Base-by-base conservation (phyloP, 1,140 invertebrate genomes). In the Eupeodes corollae region DNA sequence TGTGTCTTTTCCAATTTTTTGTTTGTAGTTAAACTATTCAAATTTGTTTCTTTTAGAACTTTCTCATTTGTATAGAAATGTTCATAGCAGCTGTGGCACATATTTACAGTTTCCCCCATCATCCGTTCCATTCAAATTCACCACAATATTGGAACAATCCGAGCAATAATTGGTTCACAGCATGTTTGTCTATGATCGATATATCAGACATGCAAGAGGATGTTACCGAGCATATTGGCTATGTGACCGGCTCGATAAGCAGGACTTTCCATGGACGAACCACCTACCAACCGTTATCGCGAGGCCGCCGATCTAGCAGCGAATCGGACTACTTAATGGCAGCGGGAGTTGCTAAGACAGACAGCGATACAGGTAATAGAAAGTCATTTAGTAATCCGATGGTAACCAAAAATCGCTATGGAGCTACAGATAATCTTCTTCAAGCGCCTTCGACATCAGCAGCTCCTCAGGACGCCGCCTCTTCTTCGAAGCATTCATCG, bases 11-110 rank as follows among this genome's bases (percentile, higher is more conserved):
- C n/a, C n/a, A 42, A 35, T 35, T 35, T 35, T 5, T 5, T n/a
- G 12, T 5, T 35, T 35, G 34, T n/a, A n/a, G n/a, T n/a, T n/a
- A n/a, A n/a, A n/a, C 15, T 44, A 44, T 8, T 10, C 42, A 12
- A 42, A 34, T 42, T 14, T 44, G 53, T 61, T 58, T 47, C 51
- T 71, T 73, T 41, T 70, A 93, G 82, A 89, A 97, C 73, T 95
- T 96, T 69, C 72, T 93, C 41, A 93, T 98, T 48, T 98, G 93
- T 59, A 91, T 97, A 58, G 93, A 98, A 73, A 98, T 98, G 93
- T 95, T 96, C 63, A 64, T 97, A 52, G 93, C 93, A 10, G 88
- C 92, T 1, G 80, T 96, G 12, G 92, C 90, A 3, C 93, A 97
- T 73, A 89, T 93, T 63, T 96, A 88, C 69, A 91, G 89, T 52